Conservation (phyloP, 2,888 invertebrate species). For the Netelia virgata region DNA sequence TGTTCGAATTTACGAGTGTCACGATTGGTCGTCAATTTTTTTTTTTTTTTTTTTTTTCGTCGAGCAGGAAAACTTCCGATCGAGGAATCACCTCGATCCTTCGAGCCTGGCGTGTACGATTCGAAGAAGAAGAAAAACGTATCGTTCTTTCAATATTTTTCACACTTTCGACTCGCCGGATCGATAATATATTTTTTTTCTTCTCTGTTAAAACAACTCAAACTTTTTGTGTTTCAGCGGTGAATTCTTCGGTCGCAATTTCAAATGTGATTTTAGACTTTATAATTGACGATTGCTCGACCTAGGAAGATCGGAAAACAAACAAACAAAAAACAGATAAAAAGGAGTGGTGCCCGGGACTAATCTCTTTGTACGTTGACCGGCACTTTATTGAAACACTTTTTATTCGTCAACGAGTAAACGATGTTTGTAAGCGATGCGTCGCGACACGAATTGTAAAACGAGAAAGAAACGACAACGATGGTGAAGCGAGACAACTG, state of each 20-base stretch:
- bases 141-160: neutral
- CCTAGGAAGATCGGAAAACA: slow-evolving; percentile 5
- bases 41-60: neutral
- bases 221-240: slow-evolving; percentile 49
- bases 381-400: slow-evolving; percentile 23
- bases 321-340: neutral
- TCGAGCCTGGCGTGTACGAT: neutral
- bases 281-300: slow-evolving; percentile 29
- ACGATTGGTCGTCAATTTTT: slow-evolving; percentile 22
- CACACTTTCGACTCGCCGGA: neutral
- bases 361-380: slow-evolving; percentile 36
- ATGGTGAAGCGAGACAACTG: slow-evolving; percentile 10
- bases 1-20: slow-evolving; percentile 5
- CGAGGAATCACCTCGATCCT: neutral
- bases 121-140: neutral
- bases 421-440: slow-evolving; percentile 28
- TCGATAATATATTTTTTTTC: neutral
- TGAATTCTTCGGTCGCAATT: slow-evolving; percentile 48
- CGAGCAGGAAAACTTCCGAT: neutral
- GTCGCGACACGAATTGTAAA: slow-evolving; percentile 8
- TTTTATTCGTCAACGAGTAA: slow-evolving; percentile 22
- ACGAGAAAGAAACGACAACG: neutral
- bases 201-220: neutral
- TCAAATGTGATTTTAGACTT: slow-evolving; percentile 39
- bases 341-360: slow-evolving; percentile 66